Percentiles rank a stretch among this genome's conserved stretches.
Evolutionary conservation across 2,113 vertebrate genomes (phyloP).

Genomic region (Excalfactoria chinensis): DNA sequence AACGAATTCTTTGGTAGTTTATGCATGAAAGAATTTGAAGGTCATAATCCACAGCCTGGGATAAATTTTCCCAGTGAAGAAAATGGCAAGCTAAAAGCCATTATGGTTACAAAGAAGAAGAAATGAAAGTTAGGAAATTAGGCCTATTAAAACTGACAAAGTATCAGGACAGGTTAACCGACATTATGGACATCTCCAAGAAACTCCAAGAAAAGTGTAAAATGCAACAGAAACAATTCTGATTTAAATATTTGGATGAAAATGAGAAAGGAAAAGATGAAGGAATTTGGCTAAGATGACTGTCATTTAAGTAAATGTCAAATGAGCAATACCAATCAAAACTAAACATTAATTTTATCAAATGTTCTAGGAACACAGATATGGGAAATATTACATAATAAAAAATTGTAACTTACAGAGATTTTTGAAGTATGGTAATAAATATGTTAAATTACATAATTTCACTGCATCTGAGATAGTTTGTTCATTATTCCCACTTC

Average conservation of each 20-base stretch:
- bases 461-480: not conserved
- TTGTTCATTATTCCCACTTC: not conserved
- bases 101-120: constrained; percentile 28
- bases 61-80: constrained; percentile 43
- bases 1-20: constrained; percentile 14
- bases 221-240: not conserved
- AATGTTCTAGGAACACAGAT: constrained; percentile 10
- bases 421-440: not conserved
- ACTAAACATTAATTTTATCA: not conserved
- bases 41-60: constrained; percentile 37
- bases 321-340: not conserved
- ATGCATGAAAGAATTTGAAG: constrained; percentile 46
- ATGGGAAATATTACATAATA: not conserved
- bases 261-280: not conserved
- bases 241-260: not conserved
- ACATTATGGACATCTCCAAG: not conserved
- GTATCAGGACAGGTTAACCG: not conserved
- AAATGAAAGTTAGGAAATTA: constrained; percentile 31
- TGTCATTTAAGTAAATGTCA: constrained; percentile 5
- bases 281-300: not conserved
- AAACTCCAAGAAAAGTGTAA: not conserved
- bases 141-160: constrained; percentile 43
- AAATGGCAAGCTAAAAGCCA: constrained; percentile 46
- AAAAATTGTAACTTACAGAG: not conserved
- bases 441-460: not conserved